Percentiles rank a stretch among this genome's conserved stretches.
Evolutionary conservation across 2,797 vertebrate species (phyloP).

Genomic region (Onychomys leucogaster): DNA sequence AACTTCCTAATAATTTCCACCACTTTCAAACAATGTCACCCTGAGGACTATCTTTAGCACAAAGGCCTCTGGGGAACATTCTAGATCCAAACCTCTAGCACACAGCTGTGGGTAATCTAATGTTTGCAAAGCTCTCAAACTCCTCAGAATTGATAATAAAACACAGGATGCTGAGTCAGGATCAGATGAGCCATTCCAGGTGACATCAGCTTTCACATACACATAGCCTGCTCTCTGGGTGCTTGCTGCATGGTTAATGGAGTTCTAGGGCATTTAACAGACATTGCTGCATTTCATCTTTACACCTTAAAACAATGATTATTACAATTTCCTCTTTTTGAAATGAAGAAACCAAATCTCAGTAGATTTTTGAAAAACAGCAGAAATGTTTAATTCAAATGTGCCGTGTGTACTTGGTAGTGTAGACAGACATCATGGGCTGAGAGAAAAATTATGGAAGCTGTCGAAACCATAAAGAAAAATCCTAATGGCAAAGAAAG

Average conservation of each 20-base stretch:
- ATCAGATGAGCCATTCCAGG: neutral
- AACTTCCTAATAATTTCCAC: neutral
- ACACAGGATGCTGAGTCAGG: neutral
- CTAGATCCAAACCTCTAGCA: neutral
- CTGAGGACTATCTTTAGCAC: no score
- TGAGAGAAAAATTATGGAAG: neutral
- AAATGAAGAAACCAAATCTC: slow-evolving; percentile 45
- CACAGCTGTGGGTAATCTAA: neutral
- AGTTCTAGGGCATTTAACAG: slow-evolving; percentile 8
- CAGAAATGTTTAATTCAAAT: neutral
- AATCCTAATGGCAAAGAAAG: neutral
- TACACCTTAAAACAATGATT: neutral
- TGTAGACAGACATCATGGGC: neutral
- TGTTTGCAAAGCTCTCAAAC: neutral
- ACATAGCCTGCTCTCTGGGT: neutral
- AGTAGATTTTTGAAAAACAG: neutral
- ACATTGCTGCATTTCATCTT: neutral
- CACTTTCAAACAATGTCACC: neutral
- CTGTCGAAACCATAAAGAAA: neutral
- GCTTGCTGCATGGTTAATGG: neutral
- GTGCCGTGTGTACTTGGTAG: neutral
- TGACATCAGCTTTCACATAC: neutral
- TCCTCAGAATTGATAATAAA: neutral
- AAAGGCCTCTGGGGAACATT: neutral
- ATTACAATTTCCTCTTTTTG: slow-evolving; percentile 1